phyloP scores from a whole-genome alignment of 2,113 vertebrate genomes.

The Lepisosteus oculatus region DNA sequence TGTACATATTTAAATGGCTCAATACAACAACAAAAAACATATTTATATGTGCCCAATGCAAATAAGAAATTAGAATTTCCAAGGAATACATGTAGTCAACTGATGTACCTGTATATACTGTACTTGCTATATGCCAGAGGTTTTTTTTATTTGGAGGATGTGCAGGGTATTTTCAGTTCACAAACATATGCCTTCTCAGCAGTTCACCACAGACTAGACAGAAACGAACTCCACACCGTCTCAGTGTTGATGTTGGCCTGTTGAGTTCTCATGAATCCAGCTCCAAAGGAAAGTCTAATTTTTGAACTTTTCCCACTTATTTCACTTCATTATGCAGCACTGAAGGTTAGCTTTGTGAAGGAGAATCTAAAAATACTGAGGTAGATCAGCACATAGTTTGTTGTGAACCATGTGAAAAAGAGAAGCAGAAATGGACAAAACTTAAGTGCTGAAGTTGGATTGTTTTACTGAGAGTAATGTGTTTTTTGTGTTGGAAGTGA shows the following conservation, averaged over 20 bases:
- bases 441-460: too few relatives aligned
- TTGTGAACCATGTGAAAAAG: not conserved
- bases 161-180: slow-evolving; percentile 26
- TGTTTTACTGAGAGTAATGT: not conserved
- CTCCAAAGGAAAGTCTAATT: slow-evolving; percentile 70
- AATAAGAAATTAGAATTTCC: too few relatives aligned
- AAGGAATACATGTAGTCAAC: too few relatives aligned
- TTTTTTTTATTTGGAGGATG: slow-evolving; percentile 2
- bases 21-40: too few relatives aligned
- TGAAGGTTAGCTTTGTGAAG: slow-evolving; percentile 50
- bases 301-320: slow-evolving; percentile 75
- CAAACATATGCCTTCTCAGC: slow-evolving; percentile 49
- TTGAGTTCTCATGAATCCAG: slow-evolving; percentile 42
- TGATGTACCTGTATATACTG: too few relatives aligned
- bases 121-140: too few relatives aligned
- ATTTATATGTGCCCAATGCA: too few relatives aligned
- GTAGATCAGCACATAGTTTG: not conserved
- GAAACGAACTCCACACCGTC: slow-evolving; percentile 52
- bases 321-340: slow-evolving; percentile 54
- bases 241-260: slow-evolving; percentile 61
- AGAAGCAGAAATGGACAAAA: not conserved
- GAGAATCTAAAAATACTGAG: slow-evolving; percentile 36
- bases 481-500: not conserved
- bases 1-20: too few relatives aligned
- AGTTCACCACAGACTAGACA: slow-evolving; percentile 67